Evolutionary conservation across 2,888 invertebrate genomes (phyloP), one percentile per base, ranked within the genome.

Genomic region (Callyntrura sp.): DNA sequence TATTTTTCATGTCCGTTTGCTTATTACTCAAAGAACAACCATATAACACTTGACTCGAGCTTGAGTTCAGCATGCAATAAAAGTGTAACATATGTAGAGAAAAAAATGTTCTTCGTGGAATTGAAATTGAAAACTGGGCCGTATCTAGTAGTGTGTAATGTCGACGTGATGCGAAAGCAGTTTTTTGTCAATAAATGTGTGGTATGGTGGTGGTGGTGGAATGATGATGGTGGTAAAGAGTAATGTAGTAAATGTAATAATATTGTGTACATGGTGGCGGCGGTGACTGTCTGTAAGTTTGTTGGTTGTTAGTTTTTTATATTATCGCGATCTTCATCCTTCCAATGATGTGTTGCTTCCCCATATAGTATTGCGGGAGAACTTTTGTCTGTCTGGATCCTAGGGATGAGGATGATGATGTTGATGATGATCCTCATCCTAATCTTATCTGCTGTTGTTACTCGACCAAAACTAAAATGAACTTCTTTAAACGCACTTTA

Each of bases 51-150:
- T 43, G 17, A 76, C 76, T 76, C 51, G 25, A 76, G 51, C 76
- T 51, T 35, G 4, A 35, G 28, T 70, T 70, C 70, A 70, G 45
- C 45, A 45, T 0, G 76, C 51, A 51, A 76, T 51, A 76, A 76
- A 73, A 76, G 25, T 48, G 73, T 48, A 76, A 76, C 51, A 76
- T 76, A 48, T 73, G 48, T 76, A 48, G 12, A 25, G 25, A 73
- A 43, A 76, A 73, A 73, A 73, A 76, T 23, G 51, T 55, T 51
- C 51, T 35, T 35, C 3, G 35, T 35, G 35, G 35, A 6, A 76
- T 55, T 51, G 76, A 76, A 76, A 76, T 76, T 76, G 76, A 76
- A 76, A 76, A 76, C 76, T 76, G 25, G 76, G 76, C 76, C 76
- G 51, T 48, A 17, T 57, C 17, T 57, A n/a, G 17, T 14, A 17